Conservation (phyloP, 2,113 vertebrate genomes). For the Toxotes chatareus region DNA sequence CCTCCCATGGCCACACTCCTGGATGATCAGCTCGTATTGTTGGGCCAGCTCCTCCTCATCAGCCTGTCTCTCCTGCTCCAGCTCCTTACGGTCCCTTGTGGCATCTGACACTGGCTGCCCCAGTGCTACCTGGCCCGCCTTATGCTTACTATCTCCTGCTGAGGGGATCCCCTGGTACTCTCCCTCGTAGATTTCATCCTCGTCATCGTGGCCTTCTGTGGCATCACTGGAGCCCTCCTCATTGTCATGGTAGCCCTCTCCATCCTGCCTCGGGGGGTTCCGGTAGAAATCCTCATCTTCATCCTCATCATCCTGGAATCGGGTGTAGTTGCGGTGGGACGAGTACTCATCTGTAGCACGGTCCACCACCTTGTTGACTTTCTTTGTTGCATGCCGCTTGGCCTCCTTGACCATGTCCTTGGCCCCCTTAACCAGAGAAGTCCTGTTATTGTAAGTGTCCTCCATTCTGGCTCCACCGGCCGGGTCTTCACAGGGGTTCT, state of each 20-base stretch:
- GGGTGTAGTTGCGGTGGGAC: conserved; percentile 88
- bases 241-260: conserved; percentile 84
- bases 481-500: conserved; percentile 32
- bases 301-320: conserved; percentile 91
- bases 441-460: conserved; percentile 91
- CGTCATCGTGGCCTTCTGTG: conserved; percentile 97
- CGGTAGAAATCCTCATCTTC: conserved; percentile 86
- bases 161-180: conserved; percentile 97
- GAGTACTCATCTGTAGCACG: conserved; percentile 92
- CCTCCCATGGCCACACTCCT: conserved; percentile 96
- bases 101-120: conserved; percentile 86
- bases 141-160: conserved; percentile 80
- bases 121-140: conserved; percentile 84
- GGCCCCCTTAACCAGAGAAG: conserved; percentile 93
- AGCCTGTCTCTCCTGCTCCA: conserved; percentile 93
- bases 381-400: conserved; percentile 92
- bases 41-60: conserved; percentile 98
- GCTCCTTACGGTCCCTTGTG: conserved; percentile 87
- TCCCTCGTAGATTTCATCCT: conserved; percentile 98
- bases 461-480: conserved; percentile 86
- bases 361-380: conserved; percentile 89
- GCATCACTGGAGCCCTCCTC: conserved; percentile 97
- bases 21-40: conserved; percentile 98
- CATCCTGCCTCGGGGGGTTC: conserved; percentile 78
- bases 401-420: conserved; percentile 95